Evolutionary conservation across 2,113 vertebrate genomes (phyloP).

Genomic region (Chrysemys picta): DNA sequence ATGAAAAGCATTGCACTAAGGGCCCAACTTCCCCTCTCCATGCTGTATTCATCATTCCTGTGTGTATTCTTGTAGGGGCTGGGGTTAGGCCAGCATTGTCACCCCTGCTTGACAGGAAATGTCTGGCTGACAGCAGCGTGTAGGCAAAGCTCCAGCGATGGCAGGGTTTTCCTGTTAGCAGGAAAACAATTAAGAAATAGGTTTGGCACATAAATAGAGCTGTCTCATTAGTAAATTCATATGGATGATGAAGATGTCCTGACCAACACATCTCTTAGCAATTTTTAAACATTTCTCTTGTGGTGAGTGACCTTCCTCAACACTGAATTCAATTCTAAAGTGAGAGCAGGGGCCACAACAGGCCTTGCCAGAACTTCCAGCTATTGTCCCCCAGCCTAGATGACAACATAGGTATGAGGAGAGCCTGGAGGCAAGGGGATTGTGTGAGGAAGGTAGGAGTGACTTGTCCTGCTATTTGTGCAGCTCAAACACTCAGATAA

Average conservation of each 20-base stretch:
- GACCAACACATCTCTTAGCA: accelerated
- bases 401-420: accelerated
- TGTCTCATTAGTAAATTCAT: not conserved
- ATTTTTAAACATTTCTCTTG: not conserved
- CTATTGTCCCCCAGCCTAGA: accelerated
- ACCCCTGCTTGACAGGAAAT: not conserved
- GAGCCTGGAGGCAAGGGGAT: not conserved
- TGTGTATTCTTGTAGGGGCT: not conserved
- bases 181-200: not conserved
- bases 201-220: not conserved
- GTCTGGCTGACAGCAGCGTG: not conserved
- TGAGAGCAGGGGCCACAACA: accelerated
- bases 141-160: not conserved
- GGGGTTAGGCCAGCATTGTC: not conserved
- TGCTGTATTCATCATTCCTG: not conserved
- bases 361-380: not conserved
- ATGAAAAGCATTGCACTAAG: not conserved
- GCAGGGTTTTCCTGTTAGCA: not conserved
- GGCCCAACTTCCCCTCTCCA: not conserved
- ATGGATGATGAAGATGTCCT: not conserved
- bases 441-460: not conserved
- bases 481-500: not conserved
- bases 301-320: accelerated
- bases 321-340: not conserved
- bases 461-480: accelerated